A percentile compares a stretch with the other conserved stretches of the same genome.
Conservation (phyloP, 2,797 vertebrate genomes). For the Micropoecilia bifurca region DNA sequence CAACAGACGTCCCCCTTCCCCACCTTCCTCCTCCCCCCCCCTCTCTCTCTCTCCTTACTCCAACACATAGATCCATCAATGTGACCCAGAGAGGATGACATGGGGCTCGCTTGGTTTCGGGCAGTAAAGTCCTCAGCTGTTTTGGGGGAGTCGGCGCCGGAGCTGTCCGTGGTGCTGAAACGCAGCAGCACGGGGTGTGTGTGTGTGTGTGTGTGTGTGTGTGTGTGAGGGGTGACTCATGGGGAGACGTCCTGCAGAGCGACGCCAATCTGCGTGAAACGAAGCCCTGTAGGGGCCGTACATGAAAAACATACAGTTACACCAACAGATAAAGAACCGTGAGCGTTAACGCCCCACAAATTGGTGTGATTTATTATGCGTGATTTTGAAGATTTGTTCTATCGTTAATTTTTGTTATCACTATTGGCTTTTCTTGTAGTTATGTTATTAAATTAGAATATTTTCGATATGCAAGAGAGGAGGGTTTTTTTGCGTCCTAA, state of each 20-base stretch:
- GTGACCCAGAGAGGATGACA: constrained; percentile 3
- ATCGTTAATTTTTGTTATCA: too few species aligned
- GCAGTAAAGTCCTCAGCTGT: neutral
- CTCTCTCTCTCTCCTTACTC: neutral
- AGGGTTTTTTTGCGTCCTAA: neutral
- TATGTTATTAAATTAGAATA: neutral
- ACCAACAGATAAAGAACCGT: neutral
- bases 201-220: too few species aligned
- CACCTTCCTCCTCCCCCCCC: too few species aligned
- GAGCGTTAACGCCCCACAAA: too few species aligned
- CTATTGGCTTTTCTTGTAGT: neutral
- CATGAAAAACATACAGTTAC: neutral
- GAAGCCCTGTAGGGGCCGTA: neutral
- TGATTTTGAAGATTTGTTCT: neutral
- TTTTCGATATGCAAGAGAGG: neutral
- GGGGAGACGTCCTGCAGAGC: constrained; percentile 22
- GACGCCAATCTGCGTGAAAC: neutral
- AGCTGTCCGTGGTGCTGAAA: constrained; percentile 84
- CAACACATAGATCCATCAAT: constrained; percentile 5
- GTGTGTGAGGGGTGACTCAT: constrained; percentile 63
- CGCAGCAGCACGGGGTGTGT: constrained; percentile 29
- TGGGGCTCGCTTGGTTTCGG: neutral
- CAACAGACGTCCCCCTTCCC: neutral
- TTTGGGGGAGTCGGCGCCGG: neutral
- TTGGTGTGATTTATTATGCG: neutral